Base-by-base conservation (phyloP, 2,113 vertebrate genomes). In the Poecile atricapillus region DNA sequence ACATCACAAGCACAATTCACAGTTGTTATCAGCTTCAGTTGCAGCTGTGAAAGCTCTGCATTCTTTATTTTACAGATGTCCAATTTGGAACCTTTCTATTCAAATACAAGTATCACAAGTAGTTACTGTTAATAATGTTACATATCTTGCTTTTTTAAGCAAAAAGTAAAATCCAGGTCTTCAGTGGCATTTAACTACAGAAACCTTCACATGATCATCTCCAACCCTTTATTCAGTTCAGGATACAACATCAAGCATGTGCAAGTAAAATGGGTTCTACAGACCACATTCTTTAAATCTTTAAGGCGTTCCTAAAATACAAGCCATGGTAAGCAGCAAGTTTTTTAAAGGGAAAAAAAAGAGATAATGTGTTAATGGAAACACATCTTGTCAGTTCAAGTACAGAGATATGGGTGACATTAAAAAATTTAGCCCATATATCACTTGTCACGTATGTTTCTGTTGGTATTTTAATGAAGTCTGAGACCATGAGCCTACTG, bases 291-390 rank as follows among this genome's bases (percentile, higher is more conserved):
- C 70, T 43, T 79, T 44, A 69, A 41, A 79, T 49, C 33, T 67
- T 86, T 53, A 56, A 69, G 30, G 46, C 12, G 15, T 69, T 76
- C 53, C 50, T 76, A 55, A 83, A 94, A 80, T 13, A 56, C 9
- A 85, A 75, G 27, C 21, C 7, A 43, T 15, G 10, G 30, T 22
- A 22, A 87, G 74, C 13, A 78, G 13, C 10, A 37, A 64, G 22
- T 6, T 63, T 80, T 49, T 46, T 17, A 33, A n/a, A 4, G 3
- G 17, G 9, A 0, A 1, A 3, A 8, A 24, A 20, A 33, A 56
- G 68, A n/a, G 6, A 41, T 18, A 73, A 53, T 6, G 18, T 35
- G 15, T 37, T 60, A 52, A 76, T 59, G 15, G 49, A 82, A 87
- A 55, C 77, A 44, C 8, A 84, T n/a, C 27, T 31, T 47, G 16